A percentile compares a stretch with the other conserved stretches of the same genome.
These are phyloP conservation scores for Diadromus collaris DNA, from an alignment of 2,888 invertebrate genomes.

Conservation along the genomic window DNA sequence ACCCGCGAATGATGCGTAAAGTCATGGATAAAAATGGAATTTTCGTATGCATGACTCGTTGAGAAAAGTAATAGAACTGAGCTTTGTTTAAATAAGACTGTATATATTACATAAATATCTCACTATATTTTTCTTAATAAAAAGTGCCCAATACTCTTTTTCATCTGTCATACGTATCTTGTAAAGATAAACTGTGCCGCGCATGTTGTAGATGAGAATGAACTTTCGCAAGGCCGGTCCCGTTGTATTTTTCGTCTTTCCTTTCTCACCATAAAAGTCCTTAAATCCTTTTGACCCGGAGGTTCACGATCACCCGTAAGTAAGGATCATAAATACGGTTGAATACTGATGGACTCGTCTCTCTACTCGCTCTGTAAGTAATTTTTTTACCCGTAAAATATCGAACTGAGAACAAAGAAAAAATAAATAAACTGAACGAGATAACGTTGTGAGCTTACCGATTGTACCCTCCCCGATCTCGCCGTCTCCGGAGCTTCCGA, in stretches of 20 bases:
- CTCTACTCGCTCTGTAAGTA: conserved; percentile 24
- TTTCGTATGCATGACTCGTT: not conserved
- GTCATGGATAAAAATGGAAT: not conserved
- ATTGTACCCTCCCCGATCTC: conserved; percentile 71
- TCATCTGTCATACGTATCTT: conserved; percentile 4
- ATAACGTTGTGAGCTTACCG: conserved; percentile 61
- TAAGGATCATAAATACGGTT: conserved; percentile 74
- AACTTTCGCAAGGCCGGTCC: conserved; percentile 3
- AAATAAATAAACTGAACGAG: not conserved
- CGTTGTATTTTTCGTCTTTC: not conserved
- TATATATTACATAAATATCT: conserved; percentile 16
- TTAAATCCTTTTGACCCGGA: not conserved
- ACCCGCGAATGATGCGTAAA: not conserved
- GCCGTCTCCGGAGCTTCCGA: conserved; percentile 75
- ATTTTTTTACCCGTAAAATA: not conserved
- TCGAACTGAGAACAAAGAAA: not conserved
- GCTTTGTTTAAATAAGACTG: not conserved
- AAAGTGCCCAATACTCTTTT: not conserved
- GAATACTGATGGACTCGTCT: conserved; percentile 62
- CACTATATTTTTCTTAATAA: conserved; percentile 7
- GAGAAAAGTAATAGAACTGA: not conserved
- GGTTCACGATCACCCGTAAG: conserved; percentile 67
- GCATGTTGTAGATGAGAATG: not conserved
- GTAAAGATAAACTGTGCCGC: not conserved
- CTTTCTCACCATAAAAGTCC: conserved; percentile 3